A percentile compares a stretch with the other conserved stretches of the same genome.
These are phyloP conservation scores for Musca vetustissima DNA, from an alignment of 1,140 invertebrate species.

Conservation along the genomic window DNA sequence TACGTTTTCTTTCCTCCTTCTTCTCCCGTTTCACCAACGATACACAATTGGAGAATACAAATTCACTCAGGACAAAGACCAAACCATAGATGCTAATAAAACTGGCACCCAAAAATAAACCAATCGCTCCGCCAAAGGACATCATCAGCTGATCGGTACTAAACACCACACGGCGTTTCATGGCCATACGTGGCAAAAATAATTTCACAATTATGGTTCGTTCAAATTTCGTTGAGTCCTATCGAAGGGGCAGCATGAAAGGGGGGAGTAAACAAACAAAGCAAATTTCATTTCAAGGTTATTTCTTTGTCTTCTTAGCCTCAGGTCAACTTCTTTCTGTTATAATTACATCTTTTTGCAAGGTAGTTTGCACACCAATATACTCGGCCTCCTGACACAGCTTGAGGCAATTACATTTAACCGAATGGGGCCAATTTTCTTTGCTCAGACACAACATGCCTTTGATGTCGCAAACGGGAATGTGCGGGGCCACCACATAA, in stretches of 20 bases:
- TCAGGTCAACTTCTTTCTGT: neutral
- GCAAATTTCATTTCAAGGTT: conserved; percentile 21
- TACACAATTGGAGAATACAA: neutral
- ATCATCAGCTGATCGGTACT: conserved; percentile 49
- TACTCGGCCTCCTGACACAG: conserved; percentile 40
- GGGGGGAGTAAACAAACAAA: neutral
- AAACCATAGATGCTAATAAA: conserved; percentile 47
- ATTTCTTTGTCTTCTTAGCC: conserved; percentile 29
- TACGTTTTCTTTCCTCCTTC: neutral
- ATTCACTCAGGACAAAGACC: conserved; percentile 32
- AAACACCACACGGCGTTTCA: conserved; percentile 48
- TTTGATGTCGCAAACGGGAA: conserved; percentile 35
- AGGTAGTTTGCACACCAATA: conserved; percentile 28
- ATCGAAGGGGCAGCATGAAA: neutral
- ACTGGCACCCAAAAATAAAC: conserved; percentile 50
- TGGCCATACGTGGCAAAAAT: conserved; percentile 44
- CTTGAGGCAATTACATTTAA: conserved; percentile 36
- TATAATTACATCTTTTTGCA: conserved; percentile 22
- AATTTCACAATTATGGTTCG: conserved; percentile 40
- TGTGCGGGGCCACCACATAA: conserved; percentile 34
- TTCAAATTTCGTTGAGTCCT: conserved; percentile 40
- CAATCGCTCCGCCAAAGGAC: conserved; percentile 50
- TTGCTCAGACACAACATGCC: conserved; percentile 41
- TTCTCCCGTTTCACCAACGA: neutral
- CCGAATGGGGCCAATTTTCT: conserved; percentile 37